phyloP scores from a whole-genome alignment of 2,888 invertebrate genomes.

The Sinelater perroti region DNA sequence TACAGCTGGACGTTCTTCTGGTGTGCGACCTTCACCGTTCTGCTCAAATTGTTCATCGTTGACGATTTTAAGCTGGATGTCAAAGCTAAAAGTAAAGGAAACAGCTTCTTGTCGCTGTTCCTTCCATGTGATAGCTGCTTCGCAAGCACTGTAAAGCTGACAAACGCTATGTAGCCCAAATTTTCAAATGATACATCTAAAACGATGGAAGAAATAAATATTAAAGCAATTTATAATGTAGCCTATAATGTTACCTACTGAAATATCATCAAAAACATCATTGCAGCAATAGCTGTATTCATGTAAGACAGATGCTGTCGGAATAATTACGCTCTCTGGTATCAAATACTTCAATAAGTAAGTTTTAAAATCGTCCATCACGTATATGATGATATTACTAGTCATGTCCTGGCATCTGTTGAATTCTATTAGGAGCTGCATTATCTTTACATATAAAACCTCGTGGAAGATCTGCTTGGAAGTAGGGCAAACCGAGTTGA shows the following conservation, averaged over 20 bases:
- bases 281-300: constrained; percentile 22
- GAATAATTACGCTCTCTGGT: constrained; percentile 14
- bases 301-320: constrained; percentile 26
- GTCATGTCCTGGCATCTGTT: constrained; percentile 12
- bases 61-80: constrained; percentile 21
- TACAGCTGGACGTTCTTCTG: constrained; percentile 20
- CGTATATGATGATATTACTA: constrained; percentile 3
- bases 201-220: neutral
- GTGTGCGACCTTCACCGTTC: constrained; percentile 12
- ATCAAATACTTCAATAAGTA: constrained; percentile 3
- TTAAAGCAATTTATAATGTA: neutral
- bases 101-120: constrained; percentile 17
- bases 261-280: constrained; percentile 19
- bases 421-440: constrained; percentile 21
- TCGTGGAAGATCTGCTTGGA: constrained; percentile 13
- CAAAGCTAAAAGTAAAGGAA: constrained; percentile 21
- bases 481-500: constrained; percentile 10
- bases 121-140: constrained; percentile 3
- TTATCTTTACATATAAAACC: constrained; percentile 14
- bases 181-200: constrained; percentile 14
- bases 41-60: constrained; percentile 1
- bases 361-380: constrained; percentile 24
- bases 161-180: constrained; percentile 28
- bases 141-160: constrained; percentile 14
- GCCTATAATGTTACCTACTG: constrained; percentile 6